Evolutionary conservation across 2,113 vertebrate genomes (phyloP).

Genomic region (Catharus bicknelli): DNA sequence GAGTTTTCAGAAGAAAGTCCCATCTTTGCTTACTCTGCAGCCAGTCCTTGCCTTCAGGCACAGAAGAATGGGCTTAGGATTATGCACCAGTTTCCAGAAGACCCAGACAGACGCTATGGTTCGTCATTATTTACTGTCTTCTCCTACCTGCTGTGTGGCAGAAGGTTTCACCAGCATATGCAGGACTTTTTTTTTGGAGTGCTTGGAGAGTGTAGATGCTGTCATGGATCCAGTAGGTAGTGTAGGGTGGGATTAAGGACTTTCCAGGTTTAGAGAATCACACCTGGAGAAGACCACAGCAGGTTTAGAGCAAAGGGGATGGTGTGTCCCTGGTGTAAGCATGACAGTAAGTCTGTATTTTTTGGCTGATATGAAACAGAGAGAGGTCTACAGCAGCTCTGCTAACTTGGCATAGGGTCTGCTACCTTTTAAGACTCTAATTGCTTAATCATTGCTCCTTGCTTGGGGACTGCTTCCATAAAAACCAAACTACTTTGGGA

Average conservation of each 20-base stretch:
- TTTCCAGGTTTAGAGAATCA: neutral
- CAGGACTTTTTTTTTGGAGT: neutral
- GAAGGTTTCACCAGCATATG: neutral
- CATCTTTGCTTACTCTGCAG: neutral
- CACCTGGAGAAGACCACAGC: neutral
- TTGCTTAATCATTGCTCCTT: neutral
- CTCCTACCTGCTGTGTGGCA: neutral
- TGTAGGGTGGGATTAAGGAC: neutral
- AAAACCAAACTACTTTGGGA: neutral
- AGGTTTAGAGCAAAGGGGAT: neutral
- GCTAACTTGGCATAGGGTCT: neutral
- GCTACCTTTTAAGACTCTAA: neutral
- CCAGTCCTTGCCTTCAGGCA: neutral
- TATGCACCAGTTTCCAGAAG: neutral
- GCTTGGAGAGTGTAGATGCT: neutral
- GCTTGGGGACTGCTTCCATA: neutral
- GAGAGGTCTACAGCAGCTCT: neutral
- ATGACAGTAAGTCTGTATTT: neutral
- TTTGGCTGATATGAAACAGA: neutral
- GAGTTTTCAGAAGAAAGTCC: neutral
- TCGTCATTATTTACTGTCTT: neutral
- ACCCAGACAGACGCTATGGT: neutral
- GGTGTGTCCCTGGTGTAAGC: accelerated
- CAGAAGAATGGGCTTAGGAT: neutral
- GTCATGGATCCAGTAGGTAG: neutral